Conservation (phyloP, 2,113 vertebrate species). For the Ranitomeya variabilis region DNA sequence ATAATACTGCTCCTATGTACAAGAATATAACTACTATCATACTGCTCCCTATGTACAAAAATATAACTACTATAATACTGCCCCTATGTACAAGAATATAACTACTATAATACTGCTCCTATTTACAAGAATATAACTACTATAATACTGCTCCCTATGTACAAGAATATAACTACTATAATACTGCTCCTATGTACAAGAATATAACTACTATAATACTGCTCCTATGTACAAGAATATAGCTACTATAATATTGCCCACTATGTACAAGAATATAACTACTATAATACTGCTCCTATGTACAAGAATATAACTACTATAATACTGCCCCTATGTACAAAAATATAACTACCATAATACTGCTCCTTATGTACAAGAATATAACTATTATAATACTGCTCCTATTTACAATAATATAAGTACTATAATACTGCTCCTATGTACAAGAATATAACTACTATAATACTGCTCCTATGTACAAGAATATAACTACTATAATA, state of each 20-base stretch:
- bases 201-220: too few species aligned
- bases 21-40: neutral
- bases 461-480: neutral
- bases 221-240: too few species aligned
- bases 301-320: neutral
- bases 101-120: too few species aligned
- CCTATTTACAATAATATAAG: neutral
- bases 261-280: too few species aligned
- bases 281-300: neutral
- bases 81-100: too few species aligned
- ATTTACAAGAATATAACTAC: too few species aligned
- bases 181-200: too few species aligned
- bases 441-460: neutral
- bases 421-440: neutral
- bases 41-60: neutral
- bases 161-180: too few species aligned
- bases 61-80: too few species aligned
- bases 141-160: too few species aligned
- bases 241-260: too few species aligned
- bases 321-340: neutral
- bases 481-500: neutral
- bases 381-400: neutral
- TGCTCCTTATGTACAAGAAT: neutral
- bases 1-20: neutral
- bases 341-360: neutral